Conservation (phyloP, 2,113 vertebrate genomes). For the Myiagra hebetior region DNA sequence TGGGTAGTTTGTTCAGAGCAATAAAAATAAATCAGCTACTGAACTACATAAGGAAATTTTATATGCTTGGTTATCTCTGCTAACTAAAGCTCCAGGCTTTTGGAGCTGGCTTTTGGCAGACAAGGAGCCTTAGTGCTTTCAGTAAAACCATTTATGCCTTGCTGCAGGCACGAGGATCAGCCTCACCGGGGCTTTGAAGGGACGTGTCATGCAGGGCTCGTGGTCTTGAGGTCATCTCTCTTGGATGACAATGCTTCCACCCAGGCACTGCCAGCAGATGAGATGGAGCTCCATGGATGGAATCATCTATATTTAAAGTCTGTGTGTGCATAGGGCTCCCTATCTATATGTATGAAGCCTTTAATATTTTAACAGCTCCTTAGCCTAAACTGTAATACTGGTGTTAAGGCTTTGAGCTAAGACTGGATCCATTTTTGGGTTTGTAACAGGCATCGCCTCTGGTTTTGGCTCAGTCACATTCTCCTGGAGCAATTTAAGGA, state of each 20-base stretch:
- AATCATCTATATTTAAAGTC: not conserved
- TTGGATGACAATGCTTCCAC: not conserved
- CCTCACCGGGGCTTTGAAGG: rapidly evolving
- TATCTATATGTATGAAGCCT: not conserved
- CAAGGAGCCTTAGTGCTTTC: not conserved
- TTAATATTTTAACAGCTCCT: not conserved
- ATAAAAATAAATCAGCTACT: conserved; percentile 17
- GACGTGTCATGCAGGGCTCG: rapidly evolving
- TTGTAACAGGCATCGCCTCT: not conserved
- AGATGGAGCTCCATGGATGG: not conserved
- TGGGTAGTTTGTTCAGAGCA: not conserved
- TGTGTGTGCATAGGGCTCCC: not conserved
- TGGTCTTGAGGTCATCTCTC: not conserved
- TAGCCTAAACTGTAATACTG: not conserved
- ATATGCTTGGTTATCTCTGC: not conserved
- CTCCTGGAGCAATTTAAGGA: not conserved
- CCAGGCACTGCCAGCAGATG: not conserved
- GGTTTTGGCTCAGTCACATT: not conserved
- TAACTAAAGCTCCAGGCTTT: not conserved
- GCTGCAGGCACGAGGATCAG: rapidly evolving
- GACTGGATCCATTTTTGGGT: not conserved
- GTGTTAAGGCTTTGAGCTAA: not conserved
- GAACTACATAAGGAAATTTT: not conserved
- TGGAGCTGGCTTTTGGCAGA: not conserved
- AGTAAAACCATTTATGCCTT: not conserved